A percentile compares a stretch with the other conserved stretches of the same genome.
phyloP scores from a whole-genome alignment of 1,140 invertebrate species.

The Thaumetopoea pityocampa region DNA sequence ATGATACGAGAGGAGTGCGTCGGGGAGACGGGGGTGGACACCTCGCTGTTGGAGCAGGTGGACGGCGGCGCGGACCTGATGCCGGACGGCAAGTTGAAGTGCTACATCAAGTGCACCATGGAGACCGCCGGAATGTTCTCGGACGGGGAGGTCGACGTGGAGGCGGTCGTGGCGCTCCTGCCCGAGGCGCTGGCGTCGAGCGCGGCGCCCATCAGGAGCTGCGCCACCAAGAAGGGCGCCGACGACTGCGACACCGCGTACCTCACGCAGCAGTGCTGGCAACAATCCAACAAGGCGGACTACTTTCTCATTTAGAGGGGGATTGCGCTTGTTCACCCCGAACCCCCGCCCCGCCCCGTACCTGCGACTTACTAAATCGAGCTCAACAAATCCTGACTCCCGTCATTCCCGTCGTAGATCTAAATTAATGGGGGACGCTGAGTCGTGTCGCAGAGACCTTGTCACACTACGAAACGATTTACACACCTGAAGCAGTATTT shows the following conservation, averaged over 20 bases:
- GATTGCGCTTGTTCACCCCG: no score
- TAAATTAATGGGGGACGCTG: no score
- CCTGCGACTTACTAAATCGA: no score
- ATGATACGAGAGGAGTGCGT: constrained; percentile 55
- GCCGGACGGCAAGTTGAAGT: constrained; percentile 49
- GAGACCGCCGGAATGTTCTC: constrained; percentile 62
- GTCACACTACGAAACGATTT: no score
- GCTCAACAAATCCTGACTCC: no score
- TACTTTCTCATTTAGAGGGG: constrained; percentile 60
- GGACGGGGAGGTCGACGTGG: constrained; percentile 51
- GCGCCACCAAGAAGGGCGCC: constrained; percentile 46
- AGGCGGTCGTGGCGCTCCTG: constrained; percentile 49
- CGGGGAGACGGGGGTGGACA: constrained; percentile 46
- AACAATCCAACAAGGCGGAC: constrained; percentile 44
- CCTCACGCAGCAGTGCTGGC: constrained; percentile 61
- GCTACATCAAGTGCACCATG: constrained; percentile 65
- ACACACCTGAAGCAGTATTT: no score
- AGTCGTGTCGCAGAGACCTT: no score
- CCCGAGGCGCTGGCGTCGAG: constrained; percentile 40
- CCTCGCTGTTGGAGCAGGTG: constrained; percentile 37
- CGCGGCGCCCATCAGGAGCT: constrained; percentile 37
- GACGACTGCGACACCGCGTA: constrained; percentile 63
- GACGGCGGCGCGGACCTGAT: constrained; percentile 44
- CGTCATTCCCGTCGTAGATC: no score
- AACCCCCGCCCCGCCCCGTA: no score